Evolutionary conservation across 2,113 vertebrate species (phyloP).

Genomic region (Cyanoderma ruficeps): DNA sequence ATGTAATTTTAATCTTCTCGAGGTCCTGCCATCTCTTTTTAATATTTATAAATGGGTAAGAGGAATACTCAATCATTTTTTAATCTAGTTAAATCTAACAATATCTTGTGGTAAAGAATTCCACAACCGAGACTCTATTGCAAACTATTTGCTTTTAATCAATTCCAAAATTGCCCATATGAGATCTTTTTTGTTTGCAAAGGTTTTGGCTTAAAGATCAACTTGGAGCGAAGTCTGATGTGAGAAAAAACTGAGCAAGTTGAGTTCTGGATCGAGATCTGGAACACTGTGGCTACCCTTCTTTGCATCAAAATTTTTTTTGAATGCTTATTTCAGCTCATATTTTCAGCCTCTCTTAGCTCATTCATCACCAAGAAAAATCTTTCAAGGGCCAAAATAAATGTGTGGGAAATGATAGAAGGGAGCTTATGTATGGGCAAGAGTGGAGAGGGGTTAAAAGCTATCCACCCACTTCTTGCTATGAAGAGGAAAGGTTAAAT

Average conservation of each 20-base stretch:
- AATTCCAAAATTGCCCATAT: neutral
- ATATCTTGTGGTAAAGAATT: neutral
- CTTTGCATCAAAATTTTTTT: neutral
- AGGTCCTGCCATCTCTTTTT: neutral
- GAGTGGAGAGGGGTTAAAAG: neutral
- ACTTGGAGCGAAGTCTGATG: neutral
- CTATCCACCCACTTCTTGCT: neutral
- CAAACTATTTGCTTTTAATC: neutral
- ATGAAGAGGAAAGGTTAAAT: neutral
- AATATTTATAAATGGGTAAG: constrained; percentile 25
- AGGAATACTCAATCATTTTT: neutral
- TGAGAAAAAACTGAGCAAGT: neutral
- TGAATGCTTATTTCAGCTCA: neutral
- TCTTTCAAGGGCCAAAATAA: neutral
- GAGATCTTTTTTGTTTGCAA: neutral
- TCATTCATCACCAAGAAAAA: neutral
- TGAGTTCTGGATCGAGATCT: neutral
- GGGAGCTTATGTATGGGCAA: neutral
- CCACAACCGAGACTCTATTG: neutral
- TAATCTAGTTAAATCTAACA: constrained; percentile 23
- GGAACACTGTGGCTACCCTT: accelerated
- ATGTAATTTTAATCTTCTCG: neutral
- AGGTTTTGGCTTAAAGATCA: neutral
- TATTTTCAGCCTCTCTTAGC: neutral
- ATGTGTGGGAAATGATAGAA: accelerated